A percentile compares a stretch with the other conserved stretches of the same genome.
These are phyloP conservation scores for Hycleus cichorii DNA, from an alignment of 1,140 invertebrate genomes.

Conservation along the genomic window DNA sequence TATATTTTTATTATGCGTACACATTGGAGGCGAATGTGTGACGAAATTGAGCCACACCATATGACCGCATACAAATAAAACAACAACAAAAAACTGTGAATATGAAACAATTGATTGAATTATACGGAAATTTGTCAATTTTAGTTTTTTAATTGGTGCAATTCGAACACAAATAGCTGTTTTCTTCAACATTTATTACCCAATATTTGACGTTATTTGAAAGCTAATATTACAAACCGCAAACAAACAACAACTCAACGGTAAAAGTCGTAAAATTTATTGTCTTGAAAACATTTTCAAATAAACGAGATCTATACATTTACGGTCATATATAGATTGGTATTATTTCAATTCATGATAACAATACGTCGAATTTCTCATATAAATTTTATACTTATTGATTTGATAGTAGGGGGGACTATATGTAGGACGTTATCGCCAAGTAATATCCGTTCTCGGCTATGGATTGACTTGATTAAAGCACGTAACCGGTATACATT, in stretches of 20 bases:
- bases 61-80: no score
- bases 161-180: no score
- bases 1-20: no score
- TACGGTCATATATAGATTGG: slow-evolving; percentile 9
- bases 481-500: slow-evolving; percentile 32
- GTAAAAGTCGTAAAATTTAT: slow-evolving; percentile 10
- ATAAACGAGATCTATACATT: background rate
- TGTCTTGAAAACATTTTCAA: slow-evolving; percentile 7
- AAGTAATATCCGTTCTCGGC: slow-evolving; percentile 19
- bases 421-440: slow-evolving; percentile 21
- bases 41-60: no score
- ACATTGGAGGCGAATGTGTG: no score
- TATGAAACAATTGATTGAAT: no score
- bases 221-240: background rate
- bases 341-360: slow-evolving; percentile 7
- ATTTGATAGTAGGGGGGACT: slow-evolving; percentile 5
- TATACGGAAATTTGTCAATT: no score
- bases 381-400: slow-evolving; percentile 5
- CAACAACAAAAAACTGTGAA: no score
- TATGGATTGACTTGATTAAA: slow-evolving; percentile 28
- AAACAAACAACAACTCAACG: slow-evolving; percentile 3
- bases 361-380: slow-evolving; percentile 2
- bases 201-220: no score
- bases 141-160: no score
- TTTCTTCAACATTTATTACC: no score